Conservation (phyloP, 1,140 invertebrate species). For the Achroia grisella region DNA sequence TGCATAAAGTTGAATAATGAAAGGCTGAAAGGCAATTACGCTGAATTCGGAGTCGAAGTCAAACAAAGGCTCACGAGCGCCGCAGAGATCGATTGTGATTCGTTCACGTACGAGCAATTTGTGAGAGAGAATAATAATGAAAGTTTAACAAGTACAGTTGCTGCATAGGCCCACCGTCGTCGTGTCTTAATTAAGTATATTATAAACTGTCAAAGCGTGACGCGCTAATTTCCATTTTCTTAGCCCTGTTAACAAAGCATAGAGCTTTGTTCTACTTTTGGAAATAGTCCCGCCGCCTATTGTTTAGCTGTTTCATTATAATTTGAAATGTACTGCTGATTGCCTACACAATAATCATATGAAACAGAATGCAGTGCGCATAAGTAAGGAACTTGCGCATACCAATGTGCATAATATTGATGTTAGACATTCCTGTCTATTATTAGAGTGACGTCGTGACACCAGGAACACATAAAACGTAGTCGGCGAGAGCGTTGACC, state of each 20-base stretch:
- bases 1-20: conserved; percentile 72
- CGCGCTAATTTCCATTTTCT: conserved; percentile 15
- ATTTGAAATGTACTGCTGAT: conserved; percentile 11
- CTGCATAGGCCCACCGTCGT: no score
- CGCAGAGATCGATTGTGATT: conserved; percentile 65
- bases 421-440: conserved; percentile 67
- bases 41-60: conserved; percentile 69
- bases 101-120: conserved; percentile 69
- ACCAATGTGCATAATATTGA: conserved; percentile 46
- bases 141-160: conserved; percentile 58
- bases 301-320: conserved; percentile 8
- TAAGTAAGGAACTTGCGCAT: conserved; percentile 47
- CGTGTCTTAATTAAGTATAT: conserved; percentile 17
- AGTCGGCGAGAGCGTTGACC: conserved; percentile 59
- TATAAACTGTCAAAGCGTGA: conserved; percentile 32
- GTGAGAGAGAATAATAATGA: conserved; percentile 65
- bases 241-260: conserved; percentile 8
- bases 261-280: conserved; percentile 18
- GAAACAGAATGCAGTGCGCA: conserved; percentile 27
- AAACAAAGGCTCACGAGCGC: conserved; percentile 63
- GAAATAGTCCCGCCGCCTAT: conserved; percentile 9
- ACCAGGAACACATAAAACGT: conserved; percentile 70
- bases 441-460: conserved; percentile 68
- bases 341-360: conserved; percentile 17
- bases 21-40: conserved; percentile 72